Evolutionary conservation across 2,888 invertebrate species (phyloP), one percentile per base, ranked within the genome.

Genomic region (Empis livida): DNA sequence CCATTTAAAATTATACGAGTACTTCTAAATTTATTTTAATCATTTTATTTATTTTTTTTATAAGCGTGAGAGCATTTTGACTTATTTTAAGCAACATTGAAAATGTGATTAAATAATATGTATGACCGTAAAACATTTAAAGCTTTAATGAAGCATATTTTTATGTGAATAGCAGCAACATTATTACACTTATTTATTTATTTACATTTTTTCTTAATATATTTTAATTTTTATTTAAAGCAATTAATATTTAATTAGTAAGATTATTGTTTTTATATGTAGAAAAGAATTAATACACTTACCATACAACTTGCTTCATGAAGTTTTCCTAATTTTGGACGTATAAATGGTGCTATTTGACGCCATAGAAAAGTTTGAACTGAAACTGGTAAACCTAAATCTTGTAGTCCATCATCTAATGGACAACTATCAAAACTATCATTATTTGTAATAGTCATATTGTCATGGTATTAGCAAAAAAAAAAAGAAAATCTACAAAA

Each of bases 301-400:
- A 96, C 96, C 88, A 89, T 88, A 72, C 96, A 95, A 50, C 93
- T 88, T 20, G 96, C 91, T 72, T 99, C 97, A 67, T 96, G 96
- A 32, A 94, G 77, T 71, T 95, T 96, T 56, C 95, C 94, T 53
- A 95, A 77, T 68, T 93, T 89, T 11, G 95, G 93, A 56, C 94
- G 78, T 49, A 96, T 91, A 67, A 97, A 99, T 11, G 97, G 96
- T 54, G 96, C 93, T 53, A 93, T 89, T 74, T 96, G 95, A 58
- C 91, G 79, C 97, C 97, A 97, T 51, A 97, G 78, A 72, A 95
- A 97, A 59, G 92, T 88, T 72, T 97, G 97, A 50, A 97, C 91
- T 2, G 96, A 91, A 53, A 96, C 84, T 1, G 97, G 97, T 52
- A 97, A 75, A 47, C 82, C 77, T 61, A 87, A 82, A 60, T 89